These are phyloP conservation scores for Melozone crissalis DNA, from an alignment of 2,113 vertebrate species.

Conservation along the genomic window DNA sequence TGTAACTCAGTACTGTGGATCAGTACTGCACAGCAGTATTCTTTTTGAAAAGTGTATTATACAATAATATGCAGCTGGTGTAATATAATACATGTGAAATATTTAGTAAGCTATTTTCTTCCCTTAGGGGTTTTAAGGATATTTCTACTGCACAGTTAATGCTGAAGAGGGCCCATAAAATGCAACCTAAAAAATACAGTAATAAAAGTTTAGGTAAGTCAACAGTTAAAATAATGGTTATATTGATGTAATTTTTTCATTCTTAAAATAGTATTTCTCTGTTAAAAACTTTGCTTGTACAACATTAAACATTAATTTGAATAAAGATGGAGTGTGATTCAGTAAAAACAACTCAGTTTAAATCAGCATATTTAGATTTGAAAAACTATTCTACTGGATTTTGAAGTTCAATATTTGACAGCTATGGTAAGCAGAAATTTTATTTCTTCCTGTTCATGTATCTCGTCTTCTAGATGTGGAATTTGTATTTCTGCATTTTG, in stretches of 20 bases:
- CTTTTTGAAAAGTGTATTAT: background rate
- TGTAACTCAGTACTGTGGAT: background rate
- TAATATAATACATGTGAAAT: conserved; percentile 7
- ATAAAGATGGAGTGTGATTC: background rate
- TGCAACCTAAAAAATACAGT: conserved; percentile 82
- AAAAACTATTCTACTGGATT: background rate
- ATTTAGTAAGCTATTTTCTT: conserved; percentile 44
- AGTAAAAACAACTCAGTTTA: background rate
- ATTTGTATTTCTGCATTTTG: background rate
- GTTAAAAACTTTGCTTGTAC: background rate
- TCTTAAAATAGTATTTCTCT: background rate
- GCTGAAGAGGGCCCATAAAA: conserved; percentile 90
- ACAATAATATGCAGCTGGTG: background rate
- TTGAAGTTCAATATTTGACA: background rate
- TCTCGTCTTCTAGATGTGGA: background rate
- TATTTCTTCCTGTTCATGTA: background rate
- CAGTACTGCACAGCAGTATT: background rate
- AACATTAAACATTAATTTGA: background rate
- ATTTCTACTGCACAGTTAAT: conserved; percentile 86
- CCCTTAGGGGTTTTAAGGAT: conserved; percentile 87
- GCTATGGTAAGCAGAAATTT: background rate
- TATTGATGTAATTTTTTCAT: background rate
- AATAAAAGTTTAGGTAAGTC: conserved; percentile 80
- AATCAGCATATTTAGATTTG: background rate
- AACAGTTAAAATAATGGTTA: background rate